Evolutionary conservation across 1,140 invertebrate species (phyloP), one percentile per base, ranked within the genome.

Genomic region (Diachasma alloeum): DNA sequence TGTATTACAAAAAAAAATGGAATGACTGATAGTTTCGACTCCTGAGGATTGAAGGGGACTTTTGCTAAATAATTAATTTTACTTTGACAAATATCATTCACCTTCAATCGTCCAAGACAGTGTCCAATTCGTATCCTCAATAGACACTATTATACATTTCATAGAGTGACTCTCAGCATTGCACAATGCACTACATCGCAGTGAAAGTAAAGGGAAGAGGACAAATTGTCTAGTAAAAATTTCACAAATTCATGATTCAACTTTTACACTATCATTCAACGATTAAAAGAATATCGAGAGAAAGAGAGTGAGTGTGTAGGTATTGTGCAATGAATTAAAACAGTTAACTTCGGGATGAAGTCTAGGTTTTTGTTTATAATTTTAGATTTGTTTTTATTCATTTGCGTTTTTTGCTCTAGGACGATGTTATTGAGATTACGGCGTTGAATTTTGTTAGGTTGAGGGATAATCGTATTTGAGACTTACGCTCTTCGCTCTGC

Each of bases 401-500:
- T 48, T 79, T 73, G 24, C 26, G 19, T 56, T 74, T 71, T 75
- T 71, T 37, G 48, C 71, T 79, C 80, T 80, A 68, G 67, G 63
- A 69, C 82, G 81, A 81, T 78, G 79, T 78, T 80, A 79, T 78
- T 80, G 80, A 80, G 82, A 81, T 84, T 79, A 85, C 82, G 82
- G 85, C 79, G 80, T 82, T 81, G 80, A 74, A 81, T 82, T 87
- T 87, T 88, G 83, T 88, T 86, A 84, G 80, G 78, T 83, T 83
- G 82, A 83, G 85, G 81, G 80, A 80, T 84, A 84, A 84, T 89
- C 85, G 83, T 85, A 89, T 84, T 84, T 83, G 85, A 86, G 82
- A 92, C 90, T 92, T 92, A 93, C 91, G 87, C 90, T 91, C 81
- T 93, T 90, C 72, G 89, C 91, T 90, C 87, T 88, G 82, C 90